Conservation (phyloP, 30 jellyfish, hydroid and myxozoan genomes). For the Turritopsis rubra region DNA sequence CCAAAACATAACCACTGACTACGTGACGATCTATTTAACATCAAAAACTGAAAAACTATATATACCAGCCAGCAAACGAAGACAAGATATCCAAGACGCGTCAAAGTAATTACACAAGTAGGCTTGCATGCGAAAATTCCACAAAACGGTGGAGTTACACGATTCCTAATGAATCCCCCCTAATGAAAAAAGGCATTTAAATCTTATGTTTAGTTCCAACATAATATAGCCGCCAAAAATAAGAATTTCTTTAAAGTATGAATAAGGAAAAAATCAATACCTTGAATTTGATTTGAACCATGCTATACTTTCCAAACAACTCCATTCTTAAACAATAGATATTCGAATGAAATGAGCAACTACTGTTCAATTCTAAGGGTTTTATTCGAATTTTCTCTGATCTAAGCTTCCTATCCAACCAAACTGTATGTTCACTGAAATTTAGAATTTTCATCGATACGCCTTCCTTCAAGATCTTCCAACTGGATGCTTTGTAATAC, state of each 20-base stretch:
- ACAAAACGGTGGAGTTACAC: too few species aligned
- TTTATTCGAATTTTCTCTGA: conserved; percentile 40
- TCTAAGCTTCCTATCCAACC: conserved; percentile 9
- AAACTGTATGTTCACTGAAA: conserved; percentile 7
- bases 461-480: conserved; percentile 20
- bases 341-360: not conserved
- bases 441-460: not conserved
- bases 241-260: not conserved
- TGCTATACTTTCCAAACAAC: conserved; percentile 1
- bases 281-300: not conserved
- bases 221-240: not conserved
- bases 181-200: too few species aligned
- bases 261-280: not conserved
- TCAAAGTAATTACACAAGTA: too few species aligned
- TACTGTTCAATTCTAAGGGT: conserved; percentile 17
- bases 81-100: too few species aligned
- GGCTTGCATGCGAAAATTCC: too few species aligned
- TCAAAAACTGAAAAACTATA: too few species aligned
- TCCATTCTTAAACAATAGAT: conserved; percentile 31
- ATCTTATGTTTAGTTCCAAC: not conserved
- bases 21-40: too few species aligned
- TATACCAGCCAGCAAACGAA: too few species aligned
- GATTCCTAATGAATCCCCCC: too few species aligned
- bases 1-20: too few species aligned
- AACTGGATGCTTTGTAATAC: conserved; percentile 4